Percentiles rank a stretch among this genome's conserved stretches.
Evolutionary conservation across 2,113 vertebrate species (phyloP).

Genomic region (Periophthalmus modestus): DNA sequence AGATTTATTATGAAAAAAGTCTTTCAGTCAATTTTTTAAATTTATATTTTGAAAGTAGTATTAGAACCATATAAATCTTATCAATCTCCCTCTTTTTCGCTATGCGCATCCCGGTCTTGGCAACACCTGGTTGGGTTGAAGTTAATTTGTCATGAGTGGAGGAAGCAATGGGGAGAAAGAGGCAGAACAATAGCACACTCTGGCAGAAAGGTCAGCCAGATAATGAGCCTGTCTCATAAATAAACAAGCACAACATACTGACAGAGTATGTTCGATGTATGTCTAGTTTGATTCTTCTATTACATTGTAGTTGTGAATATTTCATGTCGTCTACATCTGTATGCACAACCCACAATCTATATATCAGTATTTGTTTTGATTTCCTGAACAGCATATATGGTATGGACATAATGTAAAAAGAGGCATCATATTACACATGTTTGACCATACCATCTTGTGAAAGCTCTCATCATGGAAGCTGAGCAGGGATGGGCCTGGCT

Average conservation of each 20-base stretch:
- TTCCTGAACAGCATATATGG: too few relatives aligned
- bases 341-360: too few relatives aligned
- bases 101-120: constrained; percentile 9
- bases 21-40: too few relatives aligned
- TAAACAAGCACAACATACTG: constrained; percentile 9
- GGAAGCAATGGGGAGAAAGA: constrained; percentile 18
- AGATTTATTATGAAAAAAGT: too few relatives aligned
- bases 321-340: not conserved
- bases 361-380: too few relatives aligned
- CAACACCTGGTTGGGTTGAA: constrained; percentile 44
- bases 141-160: constrained; percentile 42
- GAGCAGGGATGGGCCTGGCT: too few relatives aligned
- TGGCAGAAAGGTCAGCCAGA: constrained; percentile 33
- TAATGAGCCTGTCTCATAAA: constrained; percentile 41
- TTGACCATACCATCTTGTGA: too few relatives aligned
- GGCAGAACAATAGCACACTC: constrained; percentile 25
- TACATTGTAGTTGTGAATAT: not conserved
- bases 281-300: constrained; percentile 11
- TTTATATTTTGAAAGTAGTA: too few relatives aligned
- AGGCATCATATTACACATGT: too few relatives aligned
- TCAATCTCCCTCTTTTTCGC: not conserved
- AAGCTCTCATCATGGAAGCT: too few relatives aligned
- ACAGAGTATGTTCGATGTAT: not conserved
- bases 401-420: too few relatives aligned
- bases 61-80: not conserved